Evolutionary conservation across 2,113 vertebrate species (phyloP).

Genomic region (Bombycilla garrulus): DNA sequence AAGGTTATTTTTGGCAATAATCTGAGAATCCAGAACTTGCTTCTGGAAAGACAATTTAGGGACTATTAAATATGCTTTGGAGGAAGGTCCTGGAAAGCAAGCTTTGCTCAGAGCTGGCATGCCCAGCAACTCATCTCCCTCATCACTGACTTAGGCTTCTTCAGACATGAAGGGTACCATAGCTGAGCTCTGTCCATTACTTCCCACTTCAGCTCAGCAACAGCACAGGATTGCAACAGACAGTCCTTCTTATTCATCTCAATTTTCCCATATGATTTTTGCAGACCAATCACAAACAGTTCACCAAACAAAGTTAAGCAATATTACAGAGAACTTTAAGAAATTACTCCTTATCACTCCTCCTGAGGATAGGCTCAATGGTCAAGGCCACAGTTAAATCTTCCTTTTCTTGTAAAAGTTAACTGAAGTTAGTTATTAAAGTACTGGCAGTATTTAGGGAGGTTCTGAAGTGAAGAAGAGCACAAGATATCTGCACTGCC

Average conservation of each 20-base stretch:
- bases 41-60: background rate
- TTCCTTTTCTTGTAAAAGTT: slow-evolving; percentile 84
- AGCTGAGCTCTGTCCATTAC: background rate
- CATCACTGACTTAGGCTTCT: background rate
- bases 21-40: background rate
- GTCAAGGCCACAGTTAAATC: slow-evolving; percentile 79
- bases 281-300: slow-evolving; percentile 52
- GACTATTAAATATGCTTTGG: background rate
- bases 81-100: background rate
- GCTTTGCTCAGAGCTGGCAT: background rate
- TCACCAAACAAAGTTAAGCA: slow-evolving; percentile 58
- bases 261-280: slow-evolving; percentile 25
- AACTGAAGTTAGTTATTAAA: slow-evolving; percentile 85
- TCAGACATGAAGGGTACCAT: background rate
- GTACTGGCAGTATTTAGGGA: slow-evolving; percentile 62
- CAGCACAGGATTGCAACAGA: slow-evolving; percentile 14
- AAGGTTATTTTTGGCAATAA: background rate
- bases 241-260: slow-evolving; percentile 21
- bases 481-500: background rate
- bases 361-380: slow-evolving; percentile 70
- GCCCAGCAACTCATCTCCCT: background rate
- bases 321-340: slow-evolving; percentile 68
- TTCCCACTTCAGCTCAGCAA: background rate
- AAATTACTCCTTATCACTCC: slow-evolving; percentile 71
- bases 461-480: slow-evolving; percentile 26